Evolutionary conservation across 2,113 vertebrate genomes (phyloP), one percentile per base, ranked within the genome.

Genomic region (Anolis carolinensis): DNA sequence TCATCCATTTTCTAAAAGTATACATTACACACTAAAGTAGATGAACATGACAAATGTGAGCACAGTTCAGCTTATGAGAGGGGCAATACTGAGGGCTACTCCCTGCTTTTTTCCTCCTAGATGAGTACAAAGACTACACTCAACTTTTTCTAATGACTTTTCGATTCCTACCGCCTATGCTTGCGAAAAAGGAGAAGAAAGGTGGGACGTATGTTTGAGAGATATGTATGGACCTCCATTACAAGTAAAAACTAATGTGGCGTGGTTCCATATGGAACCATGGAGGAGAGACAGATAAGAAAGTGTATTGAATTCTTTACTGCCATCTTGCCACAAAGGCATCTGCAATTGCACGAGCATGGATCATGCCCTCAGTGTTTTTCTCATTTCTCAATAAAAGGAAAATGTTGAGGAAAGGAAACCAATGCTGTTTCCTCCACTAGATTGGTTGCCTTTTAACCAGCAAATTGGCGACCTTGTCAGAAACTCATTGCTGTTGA

Each of bases 401-500:
- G 25, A 78, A 79, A 85, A 79, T 14, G 34, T 14, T 30, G n/a
- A 39, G 32, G 5, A 68, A 68, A 84, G 4, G 20, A 48, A 3
- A 39, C n/a, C 14, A 77, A 18, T 48, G 14, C 39, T 32, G 32
- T 27, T 30, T 34, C 18, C 50, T 34, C 48, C 73, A 65, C 14
- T 23, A 68, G 23, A 27, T 1, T 44, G 55, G 30, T 62, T 63
- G 7, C n/a, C 21, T 68, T 68, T 68, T 75, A 14, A 48, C 10
- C 5, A 39, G 5, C 4, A 76, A 75, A 77, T 48, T 44, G 14
- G 52, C 63, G 32, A 13, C n/a, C 70, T 63, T 74, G 13, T 73
- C 23, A 16, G 30, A 79, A 73, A 85, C 25, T 55, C 73, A 36
- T 18, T 7, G 68, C 87, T 86, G 83, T 81, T 81, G 72, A 87